Conservation (phyloP, 30 jellyfish, hydroid and myxozoan species). For the Turritopsis rubra region DNA sequence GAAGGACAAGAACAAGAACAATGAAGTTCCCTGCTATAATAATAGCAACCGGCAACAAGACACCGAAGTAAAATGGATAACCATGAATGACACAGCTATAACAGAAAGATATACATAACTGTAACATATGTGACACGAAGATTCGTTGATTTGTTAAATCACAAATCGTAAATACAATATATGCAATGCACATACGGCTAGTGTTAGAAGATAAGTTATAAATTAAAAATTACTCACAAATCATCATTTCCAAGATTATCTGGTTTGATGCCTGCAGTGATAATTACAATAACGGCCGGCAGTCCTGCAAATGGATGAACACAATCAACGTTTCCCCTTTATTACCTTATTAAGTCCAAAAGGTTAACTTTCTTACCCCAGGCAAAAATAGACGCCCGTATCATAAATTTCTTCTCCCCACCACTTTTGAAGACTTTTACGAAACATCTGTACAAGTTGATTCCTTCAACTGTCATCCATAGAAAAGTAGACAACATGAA, state of each 20-base stretch:
- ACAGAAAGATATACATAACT: background rate
- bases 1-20: conserved; percentile 10
- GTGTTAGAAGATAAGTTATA: too few relatives aligned
- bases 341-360: too few relatives aligned
- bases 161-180: too few relatives aligned
- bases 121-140: too few relatives aligned
- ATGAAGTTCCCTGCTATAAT: conserved; percentile 22
- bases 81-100: conserved; percentile 28
- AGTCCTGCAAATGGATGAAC: conserved; percentile 5
- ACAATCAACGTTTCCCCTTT: too few relatives aligned
- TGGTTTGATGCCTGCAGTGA: conserved; percentile 29
- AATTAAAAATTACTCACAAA: conserved; percentile 12
- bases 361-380: conserved; percentile 59
- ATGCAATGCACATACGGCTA: too few relatives aligned
- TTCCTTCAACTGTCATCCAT: conserved; percentile 95
- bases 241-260: conserved; percentile 31
- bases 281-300: conserved; percentile 31
- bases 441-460: conserved; percentile 74
- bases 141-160: too few relatives aligned
- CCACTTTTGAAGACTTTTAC: conserved; percentile 45
- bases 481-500: conserved; percentile 64
- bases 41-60: conserved; percentile 18
- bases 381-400: conserved; percentile 43
- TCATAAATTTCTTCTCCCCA: background rate
- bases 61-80: conserved; percentile 35